A percentile compares a stretch with the other conserved stretches of the same genome.
phyloP scores from a whole-genome alignment of 2,888 invertebrate species.

The Troilus luridus region DNA sequence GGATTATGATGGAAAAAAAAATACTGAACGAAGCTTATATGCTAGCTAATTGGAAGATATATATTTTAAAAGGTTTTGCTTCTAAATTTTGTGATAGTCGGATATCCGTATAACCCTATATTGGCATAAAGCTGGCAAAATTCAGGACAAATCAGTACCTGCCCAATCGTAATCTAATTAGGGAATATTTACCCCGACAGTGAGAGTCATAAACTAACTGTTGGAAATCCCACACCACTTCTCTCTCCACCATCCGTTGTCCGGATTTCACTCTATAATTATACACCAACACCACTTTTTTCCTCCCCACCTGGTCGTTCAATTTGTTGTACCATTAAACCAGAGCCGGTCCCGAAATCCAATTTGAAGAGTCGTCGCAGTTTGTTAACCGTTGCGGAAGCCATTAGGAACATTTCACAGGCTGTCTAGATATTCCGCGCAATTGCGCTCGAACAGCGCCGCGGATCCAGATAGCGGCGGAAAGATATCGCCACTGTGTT shows the following conservation, averaged over 20 bases:
- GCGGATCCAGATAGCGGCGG: constrained; percentile 36
- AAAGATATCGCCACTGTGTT: constrained; percentile 15
- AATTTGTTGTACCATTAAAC: constrained; percentile 46
- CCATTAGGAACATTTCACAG: constrained; percentile 38
- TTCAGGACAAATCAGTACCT: neutral
- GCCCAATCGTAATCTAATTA: neutral
- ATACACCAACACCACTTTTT: constrained; percentile 7
- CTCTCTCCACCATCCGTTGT: constrained; percentile 3
- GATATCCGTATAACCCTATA: neutral
- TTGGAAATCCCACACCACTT: neutral
- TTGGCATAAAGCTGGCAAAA: neutral
- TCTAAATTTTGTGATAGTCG: neutral
- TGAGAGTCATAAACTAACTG: neutral
- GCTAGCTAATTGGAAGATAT: neutral
- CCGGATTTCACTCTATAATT: neutral
- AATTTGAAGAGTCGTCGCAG: constrained; percentile 26
- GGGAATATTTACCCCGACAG: neutral
- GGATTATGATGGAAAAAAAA: too few species aligned
- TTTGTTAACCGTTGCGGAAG: constrained; percentile 31
- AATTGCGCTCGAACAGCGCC: constrained; percentile 14
- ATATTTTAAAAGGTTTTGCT: neutral
- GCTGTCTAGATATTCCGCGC: constrained; percentile 43
- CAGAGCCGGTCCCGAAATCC: neutral
- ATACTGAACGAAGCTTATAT: neutral
- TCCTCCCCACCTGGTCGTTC: constrained; percentile 24